phyloP scores from a whole-genome alignment of 2,113 vertebrate genomes.

The Indicator maculatus region DNA sequence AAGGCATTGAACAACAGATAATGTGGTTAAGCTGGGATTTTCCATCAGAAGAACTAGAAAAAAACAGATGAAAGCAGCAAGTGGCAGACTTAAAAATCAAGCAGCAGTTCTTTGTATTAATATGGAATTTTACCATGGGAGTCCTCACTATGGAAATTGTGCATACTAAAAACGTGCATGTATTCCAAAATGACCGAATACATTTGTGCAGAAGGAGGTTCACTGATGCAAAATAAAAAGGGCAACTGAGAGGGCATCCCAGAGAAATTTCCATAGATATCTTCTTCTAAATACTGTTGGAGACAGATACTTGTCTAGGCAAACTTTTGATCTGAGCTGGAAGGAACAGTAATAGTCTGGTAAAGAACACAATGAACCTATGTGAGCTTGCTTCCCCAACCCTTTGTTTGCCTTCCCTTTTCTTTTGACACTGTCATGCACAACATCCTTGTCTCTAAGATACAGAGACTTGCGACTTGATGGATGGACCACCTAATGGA shows the following conservation, averaged over 20 bases:
- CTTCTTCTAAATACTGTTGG: not conserved
- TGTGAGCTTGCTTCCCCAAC: not conserved
- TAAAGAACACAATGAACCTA: not conserved
- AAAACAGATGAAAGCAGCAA: not conserved
- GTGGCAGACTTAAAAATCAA: not conserved
- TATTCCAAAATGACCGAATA: not conserved
- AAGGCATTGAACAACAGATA: not conserved
- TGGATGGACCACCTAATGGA: no score
- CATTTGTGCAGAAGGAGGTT: not conserved
- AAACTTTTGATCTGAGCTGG: not conserved
- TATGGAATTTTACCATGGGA: not conserved
- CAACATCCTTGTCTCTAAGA: no score
- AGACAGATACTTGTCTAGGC: not conserved
- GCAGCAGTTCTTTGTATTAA: not conserved
- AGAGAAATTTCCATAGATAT: not conserved
- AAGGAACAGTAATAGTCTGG: not conserved
- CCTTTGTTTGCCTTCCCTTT: not conserved
- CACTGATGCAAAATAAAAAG: not conserved
- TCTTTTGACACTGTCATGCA: not conserved
- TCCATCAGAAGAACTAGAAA: not conserved
- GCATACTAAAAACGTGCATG: not conserved
- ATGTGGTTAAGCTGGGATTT: not conserved
- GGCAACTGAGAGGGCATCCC: not conserved
- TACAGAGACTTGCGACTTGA: no score
- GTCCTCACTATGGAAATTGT: not conserved